A percentile compares a stretch with the other conserved stretches of the same genome.
phyloP scores from a whole-genome alignment of 2,888 invertebrate genomes.

The Arctia plantaginis region DNA sequence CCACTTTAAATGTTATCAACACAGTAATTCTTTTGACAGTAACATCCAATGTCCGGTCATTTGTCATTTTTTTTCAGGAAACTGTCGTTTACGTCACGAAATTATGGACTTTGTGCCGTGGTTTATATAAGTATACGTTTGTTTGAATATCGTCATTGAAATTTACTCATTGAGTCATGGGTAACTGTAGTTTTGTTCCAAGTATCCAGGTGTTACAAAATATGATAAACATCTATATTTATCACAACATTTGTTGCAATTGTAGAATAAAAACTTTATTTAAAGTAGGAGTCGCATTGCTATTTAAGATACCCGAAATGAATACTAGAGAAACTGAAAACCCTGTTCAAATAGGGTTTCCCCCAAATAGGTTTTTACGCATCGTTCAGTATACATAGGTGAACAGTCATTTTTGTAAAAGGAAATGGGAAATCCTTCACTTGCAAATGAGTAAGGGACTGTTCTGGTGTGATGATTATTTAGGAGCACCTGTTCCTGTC shows the following conservation, averaged over 20 bases:
- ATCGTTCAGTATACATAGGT: not conserved
- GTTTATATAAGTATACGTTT: constrained; percentile 5
- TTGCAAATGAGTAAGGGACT: not conserved
- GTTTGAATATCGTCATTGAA: constrained; percentile 12
- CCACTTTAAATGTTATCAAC: constrained; percentile 3
- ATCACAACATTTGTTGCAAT: not conserved
- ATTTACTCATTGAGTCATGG: constrained; percentile 33
- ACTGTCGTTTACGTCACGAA: constrained; percentile 11
- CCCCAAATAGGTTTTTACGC: not conserved
- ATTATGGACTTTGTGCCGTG: constrained; percentile 1
- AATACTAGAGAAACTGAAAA: not conserved
- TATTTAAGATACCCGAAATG: not conserved
- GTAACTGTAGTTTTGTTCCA: constrained; percentile 9
- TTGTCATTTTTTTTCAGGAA: constrained; percentile 33
- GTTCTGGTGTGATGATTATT: not conserved
- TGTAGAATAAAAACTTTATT: not conserved
- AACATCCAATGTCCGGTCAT: constrained; percentile 36
- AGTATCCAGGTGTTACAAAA: not conserved
- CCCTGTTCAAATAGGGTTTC: not conserved
- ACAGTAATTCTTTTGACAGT: constrained; percentile 33
- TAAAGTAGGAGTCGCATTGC: not conserved
- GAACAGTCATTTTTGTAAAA: not conserved
- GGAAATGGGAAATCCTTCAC: not conserved
- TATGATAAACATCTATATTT: constrained; percentile 7
- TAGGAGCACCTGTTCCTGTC: not conserved